phyloP scores from a whole-genome alignment of 2,888 invertebrate species.

The Bembecia ichneumoniformis region DNA sequence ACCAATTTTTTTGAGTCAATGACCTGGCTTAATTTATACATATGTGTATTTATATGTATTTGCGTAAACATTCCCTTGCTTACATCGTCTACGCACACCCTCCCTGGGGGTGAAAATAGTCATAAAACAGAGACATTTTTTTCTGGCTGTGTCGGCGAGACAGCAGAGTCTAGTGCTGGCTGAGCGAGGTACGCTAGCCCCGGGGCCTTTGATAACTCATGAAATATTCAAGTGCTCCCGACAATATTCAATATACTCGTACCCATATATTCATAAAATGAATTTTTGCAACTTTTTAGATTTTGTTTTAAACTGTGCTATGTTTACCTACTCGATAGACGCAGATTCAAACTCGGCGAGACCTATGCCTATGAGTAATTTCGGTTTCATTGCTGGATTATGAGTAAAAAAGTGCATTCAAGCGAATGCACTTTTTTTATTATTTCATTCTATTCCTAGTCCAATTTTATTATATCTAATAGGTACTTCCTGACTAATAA shows the following conservation, averaged over 20 bases:
- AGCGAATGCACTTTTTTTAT: too few species aligned
- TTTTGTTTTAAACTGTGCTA: background rate
- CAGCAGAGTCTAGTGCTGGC: constrained; percentile 15
- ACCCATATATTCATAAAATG: constrained; percentile 3
- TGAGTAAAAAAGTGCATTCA: too few species aligned
- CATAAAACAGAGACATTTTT: constrained; percentile 40
- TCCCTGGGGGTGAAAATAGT: constrained; percentile 33
- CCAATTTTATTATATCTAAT: too few species aligned
- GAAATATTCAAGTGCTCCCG: constrained; percentile 52
- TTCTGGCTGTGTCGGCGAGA: constrained; percentile 19
- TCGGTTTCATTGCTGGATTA: too few species aligned
- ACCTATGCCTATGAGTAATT: too few species aligned
- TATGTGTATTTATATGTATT: constrained; percentile 10
- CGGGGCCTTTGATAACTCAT: constrained; percentile 52
- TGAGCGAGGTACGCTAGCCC: constrained; percentile 27
- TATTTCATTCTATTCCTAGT: too few species aligned
- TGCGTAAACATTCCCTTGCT: constrained; percentile 33
- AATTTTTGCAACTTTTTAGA: background rate
- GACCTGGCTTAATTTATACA: constrained; percentile 14
- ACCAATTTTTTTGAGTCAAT: constrained; percentile 18
- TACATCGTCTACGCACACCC: constrained; percentile 27
- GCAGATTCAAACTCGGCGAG: too few species aligned
- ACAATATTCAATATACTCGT: constrained; percentile 22
- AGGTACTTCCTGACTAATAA: too few species aligned
- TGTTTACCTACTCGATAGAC: background rate